These are phyloP conservation scores for Hemiprocne comata DNA, from an alignment of 2,113 vertebrate genomes.

Conservation along the genomic window DNA sequence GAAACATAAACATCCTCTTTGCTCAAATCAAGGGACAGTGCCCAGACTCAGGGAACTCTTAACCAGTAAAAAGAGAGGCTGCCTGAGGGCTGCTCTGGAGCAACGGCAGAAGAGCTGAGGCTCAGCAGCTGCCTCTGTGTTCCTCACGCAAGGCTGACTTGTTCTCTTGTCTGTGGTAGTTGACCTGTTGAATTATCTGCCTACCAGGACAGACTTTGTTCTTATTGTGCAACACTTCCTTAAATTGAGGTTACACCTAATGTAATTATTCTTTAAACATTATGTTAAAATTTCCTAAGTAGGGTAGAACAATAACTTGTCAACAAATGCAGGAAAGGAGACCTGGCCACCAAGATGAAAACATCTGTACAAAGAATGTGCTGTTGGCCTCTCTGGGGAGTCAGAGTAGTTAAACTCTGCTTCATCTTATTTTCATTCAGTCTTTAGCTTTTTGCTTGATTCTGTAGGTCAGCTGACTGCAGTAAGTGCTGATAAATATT, in stretches of 20 bases:
- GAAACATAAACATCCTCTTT: too few relatives aligned
- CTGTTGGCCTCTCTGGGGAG: background rate
- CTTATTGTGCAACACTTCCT: conserved; percentile 33
- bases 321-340: conserved; percentile 66
- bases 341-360: background rate
- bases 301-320: conserved; percentile 59
- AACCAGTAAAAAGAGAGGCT: background rate
- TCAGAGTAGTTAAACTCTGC: background rate
- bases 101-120: background rate
- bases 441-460: background rate
- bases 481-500: background rate
- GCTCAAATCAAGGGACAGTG: background rate
- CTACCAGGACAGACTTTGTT: background rate
- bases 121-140: background rate
- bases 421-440: background rate
- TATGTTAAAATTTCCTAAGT: conserved; percentile 50
- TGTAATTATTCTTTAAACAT: background rate
- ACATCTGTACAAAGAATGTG: conserved; percentile 47
- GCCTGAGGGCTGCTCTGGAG: background rate
- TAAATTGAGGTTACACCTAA: conserved; percentile 27
- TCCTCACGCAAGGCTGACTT: background rate
- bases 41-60: background rate
- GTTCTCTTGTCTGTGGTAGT: background rate
- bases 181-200: conserved; percentile 11
- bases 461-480: background rate